Evolutionary conservation across 2,888 invertebrate genomes (phyloP), one percentile per base, ranked within the genome.

Genomic region (Pollenia angustigena): DNA sequence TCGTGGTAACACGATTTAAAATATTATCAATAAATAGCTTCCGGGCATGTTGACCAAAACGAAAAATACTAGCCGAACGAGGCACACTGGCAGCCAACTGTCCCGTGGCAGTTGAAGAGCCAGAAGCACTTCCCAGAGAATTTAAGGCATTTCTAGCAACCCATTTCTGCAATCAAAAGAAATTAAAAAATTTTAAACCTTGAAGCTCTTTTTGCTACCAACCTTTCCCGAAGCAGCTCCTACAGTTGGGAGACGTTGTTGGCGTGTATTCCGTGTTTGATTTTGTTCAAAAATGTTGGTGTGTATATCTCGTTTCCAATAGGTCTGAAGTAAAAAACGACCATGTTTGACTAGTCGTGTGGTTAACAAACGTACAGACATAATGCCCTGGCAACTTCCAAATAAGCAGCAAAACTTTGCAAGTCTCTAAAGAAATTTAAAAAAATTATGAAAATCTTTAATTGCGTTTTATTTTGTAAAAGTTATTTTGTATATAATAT

Each of bases 1-100:
- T 95, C 87, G 95, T 95, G 9, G 96, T 96, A 1, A 96, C 96
- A 84, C 96, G 94, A 90, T 95, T 96, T 42, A 96, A 93, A 75
- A 96, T 95, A 91, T 95, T 96, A 91, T 96, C 95, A 79, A 96
- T 95, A 85, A 96, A 95, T 8, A 96, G 93, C 87, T 95, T 94
- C 60, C 96, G 94, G 2, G 96, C 96, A 89, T 96, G 95, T 72
- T 95, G 94, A 18, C 95, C 95, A 89, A 95, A 94, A 87, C 94
- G 94, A 81, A 94, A 92, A 60, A 95, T 94, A 64, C 90, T 94
- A 84, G 89, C 89, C 56, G 88, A 88, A 14, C 89, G 88, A 14
- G 89, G 89, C 6, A 88, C 75, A 52, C 87, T 88, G 66, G 88
- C 56, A 46, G 80, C 85, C 85, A 85, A 56, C 56, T 87, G 71